Evolutionary conservation across 2,888 invertebrate species (phyloP).

Genomic region (Willowsia nigromaculata): DNA sequence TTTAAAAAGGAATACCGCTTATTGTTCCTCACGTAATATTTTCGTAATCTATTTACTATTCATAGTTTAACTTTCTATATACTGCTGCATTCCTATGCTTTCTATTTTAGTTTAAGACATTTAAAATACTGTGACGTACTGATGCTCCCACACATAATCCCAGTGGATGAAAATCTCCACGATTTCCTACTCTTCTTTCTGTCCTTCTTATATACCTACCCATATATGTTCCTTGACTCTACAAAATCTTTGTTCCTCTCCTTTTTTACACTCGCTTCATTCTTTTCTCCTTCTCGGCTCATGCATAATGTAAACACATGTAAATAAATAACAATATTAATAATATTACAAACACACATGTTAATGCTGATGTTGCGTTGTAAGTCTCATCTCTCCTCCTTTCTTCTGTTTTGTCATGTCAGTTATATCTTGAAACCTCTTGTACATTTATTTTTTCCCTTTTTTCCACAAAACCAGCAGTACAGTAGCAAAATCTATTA

Average conservation of each 20-base stretch:
- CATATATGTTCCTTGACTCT: not conserved
- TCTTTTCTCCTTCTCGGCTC: slow-evolving; percentile 13
- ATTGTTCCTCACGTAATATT: too few relatives aligned
- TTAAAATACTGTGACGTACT: too few relatives aligned
- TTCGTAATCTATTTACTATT: too few relatives aligned
- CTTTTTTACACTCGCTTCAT: not conserved
- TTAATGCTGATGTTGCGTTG: not conserved
- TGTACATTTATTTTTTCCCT: not conserved
- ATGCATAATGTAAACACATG: slow-evolving; percentile 63
- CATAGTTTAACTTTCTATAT: too few relatives aligned
- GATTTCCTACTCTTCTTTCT: not conserved
- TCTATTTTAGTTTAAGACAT: too few relatives aligned
- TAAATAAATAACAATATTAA: slow-evolving; percentile 35
- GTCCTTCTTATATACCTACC: slow-evolving; percentile 3
- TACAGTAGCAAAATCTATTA: not conserved
- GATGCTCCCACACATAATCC: too few relatives aligned
- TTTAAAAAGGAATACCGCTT: too few relatives aligned
- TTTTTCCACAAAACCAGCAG: not conserved
- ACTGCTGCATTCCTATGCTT: too few relatives aligned
- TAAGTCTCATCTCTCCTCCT: not conserved
- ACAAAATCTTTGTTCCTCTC: not conserved
- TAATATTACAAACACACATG: not conserved
- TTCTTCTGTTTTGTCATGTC: not conserved
- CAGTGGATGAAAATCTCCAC: too few relatives aligned
- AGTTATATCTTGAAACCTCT: not conserved